Evolutionary conservation across 1,140 invertebrate genomes (phyloP).

Genomic region (Maconellicoccus hirsutus): DNA sequence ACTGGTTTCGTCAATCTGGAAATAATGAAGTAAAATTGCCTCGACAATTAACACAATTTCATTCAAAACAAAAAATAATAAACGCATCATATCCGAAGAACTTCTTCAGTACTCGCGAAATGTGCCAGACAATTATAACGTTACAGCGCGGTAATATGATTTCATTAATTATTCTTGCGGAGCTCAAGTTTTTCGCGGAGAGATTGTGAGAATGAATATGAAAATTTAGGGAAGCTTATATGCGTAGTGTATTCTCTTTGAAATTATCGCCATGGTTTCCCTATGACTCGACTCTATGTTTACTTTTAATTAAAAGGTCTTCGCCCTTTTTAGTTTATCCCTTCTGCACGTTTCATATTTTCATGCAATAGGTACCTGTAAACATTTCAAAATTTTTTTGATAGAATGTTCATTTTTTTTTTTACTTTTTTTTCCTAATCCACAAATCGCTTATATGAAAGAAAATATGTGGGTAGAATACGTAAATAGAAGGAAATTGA

Average conservation of each 20-base stretch:
- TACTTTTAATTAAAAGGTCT: slow-evolving; percentile 5
- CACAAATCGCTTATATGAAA: too few relatives aligned
- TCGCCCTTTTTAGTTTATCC: not conserved
- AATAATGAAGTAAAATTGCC: slow-evolving; percentile 10
- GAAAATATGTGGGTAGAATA: too few relatives aligned
- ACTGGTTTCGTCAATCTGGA: not conserved
- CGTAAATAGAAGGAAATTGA: too few relatives aligned
- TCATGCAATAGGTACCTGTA: too few relatives aligned
- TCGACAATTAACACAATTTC: not conserved
- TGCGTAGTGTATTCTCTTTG: not conserved
- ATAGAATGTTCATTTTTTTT: too few relatives aligned
- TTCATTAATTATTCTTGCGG: too few relatives aligned
- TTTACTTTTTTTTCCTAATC: too few relatives aligned
- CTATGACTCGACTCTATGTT: not conserved
- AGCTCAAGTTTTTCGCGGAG: not conserved
- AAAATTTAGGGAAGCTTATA: not conserved
- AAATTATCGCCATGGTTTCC: not conserved
- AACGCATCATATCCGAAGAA: not conserved
- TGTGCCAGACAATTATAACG: too few relatives aligned
- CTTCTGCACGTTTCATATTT: not conserved
- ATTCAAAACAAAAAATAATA: not conserved
- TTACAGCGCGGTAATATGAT: too few relatives aligned
- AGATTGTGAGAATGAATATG: not conserved
- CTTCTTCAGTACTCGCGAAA: too few relatives aligned
- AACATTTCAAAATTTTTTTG: too few relatives aligned